Conservation (phyloP, 2,113 vertebrate genomes). For the Stictonetta naevosa region DNA sequence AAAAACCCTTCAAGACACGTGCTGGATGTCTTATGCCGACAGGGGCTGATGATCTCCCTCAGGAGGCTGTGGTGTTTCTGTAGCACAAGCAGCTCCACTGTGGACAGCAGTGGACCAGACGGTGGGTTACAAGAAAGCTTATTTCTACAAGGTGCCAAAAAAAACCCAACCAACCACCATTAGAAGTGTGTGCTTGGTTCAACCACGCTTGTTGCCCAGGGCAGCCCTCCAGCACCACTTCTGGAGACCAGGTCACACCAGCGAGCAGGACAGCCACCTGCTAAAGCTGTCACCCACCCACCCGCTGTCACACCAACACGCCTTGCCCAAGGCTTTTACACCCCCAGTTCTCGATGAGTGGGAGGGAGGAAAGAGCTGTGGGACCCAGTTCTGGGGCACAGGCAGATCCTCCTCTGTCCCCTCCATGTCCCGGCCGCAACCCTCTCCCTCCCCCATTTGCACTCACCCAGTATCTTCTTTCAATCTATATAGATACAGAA, state of each 20-base stretch:
- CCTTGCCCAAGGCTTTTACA: neutral
- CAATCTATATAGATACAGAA: neutral
- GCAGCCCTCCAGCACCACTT: neutral
- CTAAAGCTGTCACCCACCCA: neutral
- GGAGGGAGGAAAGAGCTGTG: neutral
- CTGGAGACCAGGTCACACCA: neutral
- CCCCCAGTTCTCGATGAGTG: neutral
- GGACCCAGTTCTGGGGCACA: neutral
- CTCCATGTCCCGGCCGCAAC: neutral
- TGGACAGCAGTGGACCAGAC: neutral
- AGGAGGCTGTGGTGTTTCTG: neutral
- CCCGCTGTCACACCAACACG: neutral
- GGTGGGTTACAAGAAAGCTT: neutral
- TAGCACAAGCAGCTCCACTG: neutral
- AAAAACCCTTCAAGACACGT: neutral
- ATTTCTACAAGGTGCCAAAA: neutral
- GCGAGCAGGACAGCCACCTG: neutral
- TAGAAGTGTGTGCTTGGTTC: neutral
- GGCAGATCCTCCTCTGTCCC: neutral
- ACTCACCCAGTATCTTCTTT: neutral
- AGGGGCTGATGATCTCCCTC: rapidly evolving
- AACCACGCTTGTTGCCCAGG: neutral
- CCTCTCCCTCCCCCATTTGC: neutral
- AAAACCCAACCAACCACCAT: neutral
- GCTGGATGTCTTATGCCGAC: rapidly evolving